Base-by-base conservation (phyloP, 92 coral and sea anemone genomes). In the Nematostella vectensis region DNA sequence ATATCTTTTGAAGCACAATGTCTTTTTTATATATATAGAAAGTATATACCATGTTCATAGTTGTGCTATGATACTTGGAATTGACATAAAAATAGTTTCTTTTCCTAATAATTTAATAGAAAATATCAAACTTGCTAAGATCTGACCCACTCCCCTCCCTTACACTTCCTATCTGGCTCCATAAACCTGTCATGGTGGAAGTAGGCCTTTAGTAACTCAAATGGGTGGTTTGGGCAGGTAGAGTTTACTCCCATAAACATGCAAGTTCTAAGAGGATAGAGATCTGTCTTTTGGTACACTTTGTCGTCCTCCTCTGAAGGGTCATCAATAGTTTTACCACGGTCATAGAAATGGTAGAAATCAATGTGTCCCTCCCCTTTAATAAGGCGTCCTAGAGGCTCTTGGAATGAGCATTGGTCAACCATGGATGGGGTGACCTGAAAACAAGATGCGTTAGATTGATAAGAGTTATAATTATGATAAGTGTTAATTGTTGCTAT, bases 331-430 rank as follows among this genome's bases (percentile, higher is more conserved):
- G 15, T 18, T 31, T 50, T 24, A 10, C 48, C 83, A 29, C 70
- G 63, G 61, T 70, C 76, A 31, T 81, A 76, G 25, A 64, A 69
- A 48, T 75, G 94, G 55, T 48, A 82, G 33, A 82, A 33, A 37
- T 75, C 94, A n/a, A 79, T 62, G 20, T 77, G 85, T 12, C 33
- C 67, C 16, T 70, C 15, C 10, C 72, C 74, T 39, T 79, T 82
- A 22, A 82, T 57, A 15, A 87, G 79, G 29, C 96, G 71, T 15
- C 56, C 96, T 57, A 82, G 33, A 0, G 96, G 96, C 61, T 83
- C 96, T 61, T 82, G 85, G 59, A 87, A 87, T 20, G 96, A 87
- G 39, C 96, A 87, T 31, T 57, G 56, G 42, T 87, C 96, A 6
- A 65, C 72, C 86, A 78, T 69, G 2, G 3, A 3, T 2, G 77